phyloP scores from a whole-genome alignment of 2,113 vertebrate genomes.

The Thryonomys swinderianus region DNA sequence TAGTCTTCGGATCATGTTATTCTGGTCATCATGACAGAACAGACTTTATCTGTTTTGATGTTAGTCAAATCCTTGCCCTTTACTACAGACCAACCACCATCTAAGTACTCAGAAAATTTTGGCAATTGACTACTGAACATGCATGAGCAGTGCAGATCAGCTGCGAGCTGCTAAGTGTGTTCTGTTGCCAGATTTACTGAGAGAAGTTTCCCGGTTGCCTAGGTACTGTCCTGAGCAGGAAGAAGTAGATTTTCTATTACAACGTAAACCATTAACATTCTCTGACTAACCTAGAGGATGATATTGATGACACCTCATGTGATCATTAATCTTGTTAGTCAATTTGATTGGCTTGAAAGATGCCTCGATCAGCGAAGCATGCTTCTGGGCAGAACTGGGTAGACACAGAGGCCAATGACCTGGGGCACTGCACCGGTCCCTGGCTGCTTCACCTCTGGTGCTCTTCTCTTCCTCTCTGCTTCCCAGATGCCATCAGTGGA shows the following conservation, averaged over 20 bases:
- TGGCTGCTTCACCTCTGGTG: not conserved
- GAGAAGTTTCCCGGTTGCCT: not conserved
- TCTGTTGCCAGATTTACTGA: not conserved
- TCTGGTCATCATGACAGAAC: accelerated
- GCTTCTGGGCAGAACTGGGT: not conserved
- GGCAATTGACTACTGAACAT: conserved; percentile 13
- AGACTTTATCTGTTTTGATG: not conserved
- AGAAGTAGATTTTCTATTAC: not conserved
- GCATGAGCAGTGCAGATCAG: not conserved
- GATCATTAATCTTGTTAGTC: not conserved
- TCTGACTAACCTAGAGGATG: not conserved
- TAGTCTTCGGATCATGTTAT: not conserved
- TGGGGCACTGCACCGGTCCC: not conserved
- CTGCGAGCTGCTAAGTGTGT: not conserved
- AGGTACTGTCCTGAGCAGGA: not conserved
- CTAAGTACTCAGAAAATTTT: not conserved
- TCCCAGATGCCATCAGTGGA: not conserved
- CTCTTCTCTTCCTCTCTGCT: not conserved
- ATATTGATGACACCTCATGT: not conserved
- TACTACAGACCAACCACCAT: not conserved
- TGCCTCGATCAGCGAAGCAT: not conserved
- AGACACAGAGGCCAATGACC: not conserved
- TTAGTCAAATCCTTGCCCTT: not conserved
- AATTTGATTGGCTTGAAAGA: not conserved
- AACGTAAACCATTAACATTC: not conserved